Percentiles rank a stretch among this genome's conserved stretches.
Evolutionary conservation across 2,113 vertebrate species (phyloP).

Genomic region (Carassius carassius): DNA sequence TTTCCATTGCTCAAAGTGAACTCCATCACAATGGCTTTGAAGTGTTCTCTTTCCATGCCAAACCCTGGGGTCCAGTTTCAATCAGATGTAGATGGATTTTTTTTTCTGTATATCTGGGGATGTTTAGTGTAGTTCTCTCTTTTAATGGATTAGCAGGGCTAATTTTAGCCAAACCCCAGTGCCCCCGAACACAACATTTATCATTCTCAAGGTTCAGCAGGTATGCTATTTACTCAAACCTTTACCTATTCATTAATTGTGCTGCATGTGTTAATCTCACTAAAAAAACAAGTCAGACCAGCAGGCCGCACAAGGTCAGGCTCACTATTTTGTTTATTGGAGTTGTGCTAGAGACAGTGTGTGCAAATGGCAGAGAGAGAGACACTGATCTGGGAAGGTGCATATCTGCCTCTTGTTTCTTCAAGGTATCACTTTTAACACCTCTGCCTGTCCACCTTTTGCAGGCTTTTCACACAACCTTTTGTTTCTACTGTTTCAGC

Average conservation of each 20-base stretch:
- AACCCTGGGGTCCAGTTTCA: slow-evolving; percentile 33
- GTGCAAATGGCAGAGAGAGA: slow-evolving; percentile 57
- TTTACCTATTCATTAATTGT: neutral
- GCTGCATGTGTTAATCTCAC: neutral
- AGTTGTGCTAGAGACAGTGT: slow-evolving; percentile 66
- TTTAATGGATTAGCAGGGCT: neutral
- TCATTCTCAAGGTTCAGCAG: neutral
- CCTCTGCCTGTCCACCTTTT: slow-evolving; percentile 72
- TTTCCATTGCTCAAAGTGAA: slow-evolving; percentile 44
- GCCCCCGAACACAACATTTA: neutral
- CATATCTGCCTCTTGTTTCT: slow-evolving; percentile 59
- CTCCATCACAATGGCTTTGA: slow-evolving; percentile 38
- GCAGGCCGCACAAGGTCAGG: neutral
- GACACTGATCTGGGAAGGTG: slow-evolving; percentile 51
- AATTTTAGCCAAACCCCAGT: neutral
- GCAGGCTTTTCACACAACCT: slow-evolving; percentile 72
- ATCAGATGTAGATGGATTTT: neutral
- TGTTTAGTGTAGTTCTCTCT: slow-evolving; percentile 12
- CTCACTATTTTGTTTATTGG: slow-evolving; percentile 33
- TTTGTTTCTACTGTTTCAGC: slow-evolving; percentile 68
- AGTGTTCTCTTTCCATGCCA: slow-evolving; percentile 29
- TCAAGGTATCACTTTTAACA: slow-evolving; percentile 72
- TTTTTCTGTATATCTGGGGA: neutral
- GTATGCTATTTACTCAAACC: neutral
- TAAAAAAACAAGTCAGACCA: slow-evolving; percentile 2